phyloP scores from a whole-genome alignment of 2,113 vertebrate species.

The Coracopsis vasa region DNA sequence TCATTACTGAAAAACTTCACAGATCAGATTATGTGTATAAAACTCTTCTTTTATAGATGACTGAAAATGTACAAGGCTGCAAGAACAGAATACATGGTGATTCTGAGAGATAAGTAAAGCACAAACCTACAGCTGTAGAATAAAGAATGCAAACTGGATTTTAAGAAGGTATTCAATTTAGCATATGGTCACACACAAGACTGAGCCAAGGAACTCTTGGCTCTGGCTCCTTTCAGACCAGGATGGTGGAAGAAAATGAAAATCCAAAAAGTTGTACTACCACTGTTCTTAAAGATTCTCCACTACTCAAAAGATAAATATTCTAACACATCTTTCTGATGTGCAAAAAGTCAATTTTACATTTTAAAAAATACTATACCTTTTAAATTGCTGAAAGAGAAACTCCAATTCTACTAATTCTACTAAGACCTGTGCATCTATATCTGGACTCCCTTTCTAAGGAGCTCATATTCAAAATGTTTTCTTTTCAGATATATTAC shows the following conservation, averaged over 20 bases:
- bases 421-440: neutral
- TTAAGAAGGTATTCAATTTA: neutral
- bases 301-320: neutral
- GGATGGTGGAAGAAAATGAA: fast-evolving
- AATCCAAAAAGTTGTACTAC: neutral
- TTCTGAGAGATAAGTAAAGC: neutral
- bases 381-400: neutral
- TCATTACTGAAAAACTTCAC: neutral
- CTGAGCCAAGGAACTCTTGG: constrained; percentile 19
- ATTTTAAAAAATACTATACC: neutral
- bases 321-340: neutral
- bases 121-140: neutral
- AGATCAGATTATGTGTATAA: neutral
- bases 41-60: neutral
- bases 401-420: neutral
- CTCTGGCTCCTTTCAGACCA: neutral
- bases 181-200: constrained; percentile 11
- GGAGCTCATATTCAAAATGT: neutral
- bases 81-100: neutral
- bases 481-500: neutral
- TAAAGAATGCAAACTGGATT: neutral
- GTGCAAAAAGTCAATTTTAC: neutral
- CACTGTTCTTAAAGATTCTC: neutral
- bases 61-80: neutral
- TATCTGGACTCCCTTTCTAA: neutral